Base-by-base conservation (phyloP, 92 coral and sea anemone species). In the Metridium senile region DNA sequence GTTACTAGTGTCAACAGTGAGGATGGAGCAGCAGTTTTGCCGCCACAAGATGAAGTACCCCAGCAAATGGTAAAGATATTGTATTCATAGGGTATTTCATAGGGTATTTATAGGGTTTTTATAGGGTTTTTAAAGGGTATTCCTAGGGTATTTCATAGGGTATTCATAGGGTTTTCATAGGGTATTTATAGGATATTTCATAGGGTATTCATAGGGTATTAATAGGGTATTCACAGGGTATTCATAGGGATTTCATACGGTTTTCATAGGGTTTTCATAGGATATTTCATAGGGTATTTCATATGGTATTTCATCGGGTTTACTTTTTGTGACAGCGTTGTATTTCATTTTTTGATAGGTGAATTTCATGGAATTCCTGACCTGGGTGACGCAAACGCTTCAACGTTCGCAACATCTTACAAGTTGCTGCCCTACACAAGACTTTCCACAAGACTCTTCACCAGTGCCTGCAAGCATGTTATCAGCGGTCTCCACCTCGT, bases 1-100 rank as follows among this genome's bases (percentile, higher is more conserved):
- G 43, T 76, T 0, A 6, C 81, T 16, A 53, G 43, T 49, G 72
- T 66, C 16, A 11, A 11, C n/a, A 59, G 30, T 23, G 66, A 78
- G 68, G 61, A 39, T 27, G 46, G 53, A n/a, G 46, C 74, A 21
- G 18, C 33, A 34, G 49, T 53, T 31, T 75, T 88, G 11, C 97
- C 98, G 9, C 93, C 97, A 22, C 97, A 91, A 69, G 70, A 70
- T 20, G 91, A 86, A 59, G 34, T 91, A 18, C 57, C 82, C 4
- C 68, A 83, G 26, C 87, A 90, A 83, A 83, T 87, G 67, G 98
- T 93, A 74, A 88, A 90, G 77, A 1, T 47, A 10, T 29, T 2
- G 9, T 9, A 19, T 39, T 39, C 8, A 4, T 13, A 39, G 13
- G 6, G 2, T 31, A 64, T 22, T n/a, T n/a, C n/a, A n/a, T n/a